Evolutionary conservation across 2,888 invertebrate genomes (phyloP).

Genomic region (Thumatha senex): DNA sequence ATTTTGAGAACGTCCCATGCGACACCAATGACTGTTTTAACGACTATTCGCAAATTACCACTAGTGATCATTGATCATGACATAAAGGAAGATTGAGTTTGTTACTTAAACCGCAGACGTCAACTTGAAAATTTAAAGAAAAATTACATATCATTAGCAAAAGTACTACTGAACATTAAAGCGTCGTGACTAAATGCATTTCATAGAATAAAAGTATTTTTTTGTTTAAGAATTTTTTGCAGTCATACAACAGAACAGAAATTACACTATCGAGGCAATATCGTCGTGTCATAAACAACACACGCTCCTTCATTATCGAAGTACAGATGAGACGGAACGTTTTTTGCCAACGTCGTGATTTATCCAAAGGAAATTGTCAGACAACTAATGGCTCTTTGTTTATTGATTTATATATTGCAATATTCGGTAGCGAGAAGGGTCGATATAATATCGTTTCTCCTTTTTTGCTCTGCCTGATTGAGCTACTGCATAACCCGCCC

Average conservation of each 20-base stretch:
- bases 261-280: slow-evolving; percentile 37
- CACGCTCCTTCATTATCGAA: slow-evolving; percentile 60
- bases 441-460: slow-evolving; percentile 57
- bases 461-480: slow-evolving; percentile 61
- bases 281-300: slow-evolving; percentile 44
- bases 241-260: background rate
- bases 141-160: background rate
- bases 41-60: slow-evolving; percentile 7
- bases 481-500: slow-evolving; percentile 62
- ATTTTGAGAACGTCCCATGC: slow-evolving; percentile 4
- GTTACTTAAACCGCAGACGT: background rate
- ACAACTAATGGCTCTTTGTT: slow-evolving; percentile 81
- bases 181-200: background rate
- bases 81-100: background rate
- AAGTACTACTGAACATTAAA: background rate
- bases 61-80: slow-evolving; percentile 1
- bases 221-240: slow-evolving; percentile 1
- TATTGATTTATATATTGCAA: slow-evolving; percentile 80
- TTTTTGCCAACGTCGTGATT: slow-evolving; percentile 72
- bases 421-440: slow-evolving; percentile 77
- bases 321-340: slow-evolving; percentile 54
- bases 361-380: slow-evolving; percentile 81
- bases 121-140: background rate
- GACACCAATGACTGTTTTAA: slow-evolving; percentile 9
- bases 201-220: background rate